Base-by-base conservation (phyloP, 2,797 vertebrate species). In the Chaetophractus vellerosus region DNA sequence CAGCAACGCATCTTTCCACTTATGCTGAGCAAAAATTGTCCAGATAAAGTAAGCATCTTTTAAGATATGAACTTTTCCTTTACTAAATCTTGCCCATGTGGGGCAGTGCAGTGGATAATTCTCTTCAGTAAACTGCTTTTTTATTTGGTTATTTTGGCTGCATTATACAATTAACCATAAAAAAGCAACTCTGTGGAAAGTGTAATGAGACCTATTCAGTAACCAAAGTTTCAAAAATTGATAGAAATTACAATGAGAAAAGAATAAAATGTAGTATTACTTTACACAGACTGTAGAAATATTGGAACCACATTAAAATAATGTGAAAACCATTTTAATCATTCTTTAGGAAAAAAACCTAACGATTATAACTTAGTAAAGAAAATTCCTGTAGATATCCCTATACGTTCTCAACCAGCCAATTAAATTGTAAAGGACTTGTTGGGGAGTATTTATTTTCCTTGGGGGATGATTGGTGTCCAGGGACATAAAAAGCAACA, bases 11-110 rank as follows among this genome's bases (percentile, higher is more conserved):
- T 98, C 86, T 99, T 99, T 48, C 98, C 98, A 15, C 97, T 99
- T 68, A 98, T 99, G 97, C 96, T 99, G 76, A 98, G 98, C 97
- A 98, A 98, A 97, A 98, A 98, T 38, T 98, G 98, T 93, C 98
- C 98, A 38, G 98, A 98, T 95, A 98, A 98, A 98, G 98, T 99
- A 98, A 96, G 74, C n/a, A 69, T 18, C 72, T 57, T 61, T 87
- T 74, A 91, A 72, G 31, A 89, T 68, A 72, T 91, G 69, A 72
- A 80, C 23, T 82, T 92, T 83, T 52, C 38, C 28, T 91, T 91
- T 84, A 71, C 19, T 90, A 81, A 63, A 75, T 38, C 6, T 66
- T 89, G 28, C 31, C 90, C 45, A 28, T 8, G 1, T 59, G 14
- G 10, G 36, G 79, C 38, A 87, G 83, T 26, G 28, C 38, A 88